Conservation (phyloP, 2,888 invertebrate species). For the Apamea crenata region DNA sequence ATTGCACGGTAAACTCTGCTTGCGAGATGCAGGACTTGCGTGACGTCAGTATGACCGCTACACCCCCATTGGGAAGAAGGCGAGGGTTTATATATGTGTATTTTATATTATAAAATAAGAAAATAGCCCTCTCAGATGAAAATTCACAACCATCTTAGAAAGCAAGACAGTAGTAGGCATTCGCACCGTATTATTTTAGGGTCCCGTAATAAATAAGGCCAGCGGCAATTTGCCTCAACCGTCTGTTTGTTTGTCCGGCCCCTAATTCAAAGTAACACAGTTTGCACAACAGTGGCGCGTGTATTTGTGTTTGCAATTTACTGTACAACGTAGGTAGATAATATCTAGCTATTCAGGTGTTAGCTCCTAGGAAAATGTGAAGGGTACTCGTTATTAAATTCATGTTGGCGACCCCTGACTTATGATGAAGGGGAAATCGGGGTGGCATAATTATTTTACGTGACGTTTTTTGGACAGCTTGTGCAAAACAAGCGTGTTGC, state of each 20-base stretch:
- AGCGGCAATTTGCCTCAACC: slow-evolving; percentile 75
- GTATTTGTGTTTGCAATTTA: slow-evolving; percentile 83
- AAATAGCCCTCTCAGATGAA: slow-evolving; percentile 33
- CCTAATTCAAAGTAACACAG: slow-evolving; percentile 86
- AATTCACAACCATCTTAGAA: slow-evolving; percentile 61
- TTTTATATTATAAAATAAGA: background rate
- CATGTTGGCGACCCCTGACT: slow-evolving; percentile 25
- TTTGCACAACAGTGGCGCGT: slow-evolving; percentile 79
- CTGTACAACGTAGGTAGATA: slow-evolving; percentile 71
- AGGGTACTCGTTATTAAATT: slow-evolving; percentile 55
- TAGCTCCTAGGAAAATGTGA: slow-evolving; percentile 45
- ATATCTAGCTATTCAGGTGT: slow-evolving; percentile 61
- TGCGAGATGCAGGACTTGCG: too few species aligned
- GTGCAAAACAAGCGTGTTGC: background rate
- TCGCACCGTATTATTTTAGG: slow-evolving; percentile 74
- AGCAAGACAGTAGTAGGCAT: slow-evolving; percentile 66
- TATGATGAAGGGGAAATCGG: slow-evolving; percentile 23
- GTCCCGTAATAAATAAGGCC: slow-evolving; percentile 79
- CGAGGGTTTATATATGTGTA: background rate
- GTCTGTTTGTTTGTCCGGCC: slow-evolving; percentile 79
- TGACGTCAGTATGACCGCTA: too few species aligned
- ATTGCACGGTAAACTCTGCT: too few species aligned
- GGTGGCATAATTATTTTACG: slow-evolving; percentile 15
- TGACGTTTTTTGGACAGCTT: background rate
- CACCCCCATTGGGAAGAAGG: background rate